Base-by-base conservation (phyloP, 1,140 invertebrate genomes). In the Drosophila sucinea region DNA sequence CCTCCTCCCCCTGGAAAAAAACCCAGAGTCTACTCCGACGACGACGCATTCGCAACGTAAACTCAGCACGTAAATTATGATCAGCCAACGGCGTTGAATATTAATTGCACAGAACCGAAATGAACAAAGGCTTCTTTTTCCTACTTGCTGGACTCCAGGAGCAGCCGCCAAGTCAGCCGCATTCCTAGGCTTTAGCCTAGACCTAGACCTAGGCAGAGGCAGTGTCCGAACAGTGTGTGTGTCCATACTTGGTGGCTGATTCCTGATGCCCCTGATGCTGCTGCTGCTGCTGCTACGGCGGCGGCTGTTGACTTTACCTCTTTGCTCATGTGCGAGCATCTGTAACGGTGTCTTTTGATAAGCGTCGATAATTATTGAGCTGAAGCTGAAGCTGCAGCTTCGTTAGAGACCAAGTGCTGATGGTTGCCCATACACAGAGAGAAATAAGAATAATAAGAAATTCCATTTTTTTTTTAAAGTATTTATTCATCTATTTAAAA, bases 21-120 rank as follows among this genome's bases (percentile, higher is more conserved):
- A 51, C 25, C 23, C 7, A 51, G 25, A 51, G 44, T 51, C 44
- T 25, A 51, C 41, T 23, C 3, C 44, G 44, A 5, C 25, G 47
- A 5, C 17, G 27, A 17, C 55, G 55, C 55, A 30, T 57, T 57
- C 55, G 60, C 58, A 61, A 29, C 90, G 85, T 84, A 87, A 90
- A 90, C 87, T 86, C 90, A 91, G 90, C 90, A 91, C 90, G 90
- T 91, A 91, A 91, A 91, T 91, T 91, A 91, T 91, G 90, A 87
- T 86, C 87, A 91, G 82, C 90, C 91, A 90, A 91, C 90, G 90
- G 90, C 90, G 90, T 83, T 91, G 90, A 91, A 91, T 91, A 91
- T 91, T 91, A 91, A 91, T 91, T 91, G 87, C 90, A 83, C 75
- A 86, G 90, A 84, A 83, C 70, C 83, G 70, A 87, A 86, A 82